Evolutionary conservation across 2,888 invertebrate species (phyloP), one percentile per base, ranked within the genome.

Genomic region (Scelioninae gen. 2): DNA sequence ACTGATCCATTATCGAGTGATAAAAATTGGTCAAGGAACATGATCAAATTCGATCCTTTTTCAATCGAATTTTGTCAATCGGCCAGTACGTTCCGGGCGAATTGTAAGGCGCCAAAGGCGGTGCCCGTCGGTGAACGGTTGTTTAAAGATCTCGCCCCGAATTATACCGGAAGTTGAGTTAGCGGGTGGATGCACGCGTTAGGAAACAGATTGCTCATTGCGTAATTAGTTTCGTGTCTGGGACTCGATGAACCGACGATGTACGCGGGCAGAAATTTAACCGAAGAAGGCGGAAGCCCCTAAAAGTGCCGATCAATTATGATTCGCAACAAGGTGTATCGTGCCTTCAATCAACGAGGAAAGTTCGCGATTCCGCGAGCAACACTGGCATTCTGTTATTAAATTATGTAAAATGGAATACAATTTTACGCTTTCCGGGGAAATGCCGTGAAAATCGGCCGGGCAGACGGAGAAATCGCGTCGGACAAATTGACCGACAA

Each of bases 121-220:
- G 43, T 46, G 45, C 52, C 52, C 10, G 52, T 18, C 16, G 28
- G 46, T 45, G 58, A 71, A 64, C 71, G 71, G 64, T 52, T 58
- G 58, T 64, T 71, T 18, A 16, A 70, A 39, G 39, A 57, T 43
- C 31, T 50, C 57, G 64, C 52, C 53, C 39, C 33, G 28, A 65
- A 71, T 71, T 52, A 60, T 65, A 52, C 71, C 71, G 71, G 71
- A 71, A 71, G 60, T 60, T 18, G 39, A 41, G 65, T 52, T 60
- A 60, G 65, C 64, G 53, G 71, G 65, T 71, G 71, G 58, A 69
- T 61, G 46, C n/a, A 48, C 43, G 50, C 31, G 33, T 10, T 33
- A 45, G 22, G 2, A 46, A 61, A 61, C 45, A 53, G 19, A 19
- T 31, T 0, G 37, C 46, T n/a, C 10, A 25, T 43, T 64, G 28